Conservation (phyloP, 2,888 invertebrate genomes). For the Arctia plantaginis region DNA sequence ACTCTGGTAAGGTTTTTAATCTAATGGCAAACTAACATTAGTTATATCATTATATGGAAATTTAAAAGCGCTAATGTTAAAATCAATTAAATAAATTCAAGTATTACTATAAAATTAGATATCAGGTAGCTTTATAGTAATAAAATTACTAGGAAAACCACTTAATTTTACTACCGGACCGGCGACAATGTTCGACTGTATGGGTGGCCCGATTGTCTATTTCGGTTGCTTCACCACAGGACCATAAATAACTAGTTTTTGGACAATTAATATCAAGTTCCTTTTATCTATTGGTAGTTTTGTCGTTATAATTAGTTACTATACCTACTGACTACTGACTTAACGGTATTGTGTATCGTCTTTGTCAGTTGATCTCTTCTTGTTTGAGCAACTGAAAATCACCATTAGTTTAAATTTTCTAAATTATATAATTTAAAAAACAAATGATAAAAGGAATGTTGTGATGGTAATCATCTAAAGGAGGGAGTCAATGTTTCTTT, state of each 20-base stretch:
- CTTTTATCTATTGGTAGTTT: conserved; percentile 73
- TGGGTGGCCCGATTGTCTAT: conserved; percentile 82
- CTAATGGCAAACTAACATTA: conserved; percentile 21
- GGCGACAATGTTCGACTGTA: conserved; percentile 65
- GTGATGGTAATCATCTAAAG: too few species aligned
- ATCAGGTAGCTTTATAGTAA: conserved; percentile 65
- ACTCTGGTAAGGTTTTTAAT: not conserved
- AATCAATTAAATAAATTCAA: conserved; percentile 60
- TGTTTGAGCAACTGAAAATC: not conserved
- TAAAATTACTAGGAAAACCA: conserved; percentile 68
- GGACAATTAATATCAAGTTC: conserved; percentile 81
- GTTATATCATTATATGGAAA: conserved; percentile 32
- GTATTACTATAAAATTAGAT: conserved; percentile 57
- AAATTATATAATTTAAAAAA: not conserved
- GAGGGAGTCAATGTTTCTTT: too few species aligned
- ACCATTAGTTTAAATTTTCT: not conserved
- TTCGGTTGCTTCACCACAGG: conserved; percentile 67
- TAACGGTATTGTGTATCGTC: not conserved
- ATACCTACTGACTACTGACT: not conserved
- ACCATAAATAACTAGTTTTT: conserved; percentile 81
- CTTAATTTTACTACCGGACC: conserved; percentile 69
- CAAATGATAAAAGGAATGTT: too few species aligned
- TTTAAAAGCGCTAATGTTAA: conserved; percentile 49
- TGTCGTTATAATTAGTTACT: conserved; percentile 58
- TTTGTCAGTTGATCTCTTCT: not conserved